Evolutionary conservation across 2,888 invertebrate species (phyloP), one percentile per base, ranked within the genome.

Genomic region (Watsonalla binaria): DNA sequence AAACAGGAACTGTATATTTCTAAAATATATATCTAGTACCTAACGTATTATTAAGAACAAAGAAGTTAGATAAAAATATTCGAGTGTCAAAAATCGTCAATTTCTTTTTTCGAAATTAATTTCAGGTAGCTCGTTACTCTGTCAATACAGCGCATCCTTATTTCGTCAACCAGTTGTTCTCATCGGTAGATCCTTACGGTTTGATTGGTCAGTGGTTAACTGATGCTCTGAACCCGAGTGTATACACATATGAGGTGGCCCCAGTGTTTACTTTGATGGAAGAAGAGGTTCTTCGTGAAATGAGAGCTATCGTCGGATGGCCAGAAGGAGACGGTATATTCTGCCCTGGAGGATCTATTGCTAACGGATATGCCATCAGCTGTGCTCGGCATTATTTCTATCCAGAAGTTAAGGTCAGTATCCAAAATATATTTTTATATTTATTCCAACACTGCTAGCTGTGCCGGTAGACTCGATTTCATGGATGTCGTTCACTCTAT

Each of bases 321-420:
- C 86, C 92, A 33, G 89, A 93, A 24, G 97, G 96, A 0, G 97
- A 97, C 76, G 97, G 97, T 0, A 95, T 97, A 55, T 97, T 97
- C 80, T 96, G 95, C 73, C 97, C 97, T 0, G 97, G 98, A 45
- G 98, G 98, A 0, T 97, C 97, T 0, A 94, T 97, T 70, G 94
- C 97, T 6, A 98, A 98, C 77, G 97, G 97, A 52, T 97, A 97
- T 70, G 97, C 96, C n/a, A 96, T 98, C 55, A 96, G 96, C 73
- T 93, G 96, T 69, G 97, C 97, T 2, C 91, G 97, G 54, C 94
- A 93, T 74, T 88, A 93, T 74, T 92, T 90, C 65, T 92, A 93
- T 71, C 96, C 96, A 0, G 93, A 95, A 63, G 91, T 94, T 55
- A 96, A 96, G 93, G 95, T 95, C 67, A 84, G 86, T 70, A 42